Percentiles rank a stretch among this genome's conserved stretches.
Conservation (phyloP, 2,797 vertebrate species). For the Podarcis siculus region DNA sequence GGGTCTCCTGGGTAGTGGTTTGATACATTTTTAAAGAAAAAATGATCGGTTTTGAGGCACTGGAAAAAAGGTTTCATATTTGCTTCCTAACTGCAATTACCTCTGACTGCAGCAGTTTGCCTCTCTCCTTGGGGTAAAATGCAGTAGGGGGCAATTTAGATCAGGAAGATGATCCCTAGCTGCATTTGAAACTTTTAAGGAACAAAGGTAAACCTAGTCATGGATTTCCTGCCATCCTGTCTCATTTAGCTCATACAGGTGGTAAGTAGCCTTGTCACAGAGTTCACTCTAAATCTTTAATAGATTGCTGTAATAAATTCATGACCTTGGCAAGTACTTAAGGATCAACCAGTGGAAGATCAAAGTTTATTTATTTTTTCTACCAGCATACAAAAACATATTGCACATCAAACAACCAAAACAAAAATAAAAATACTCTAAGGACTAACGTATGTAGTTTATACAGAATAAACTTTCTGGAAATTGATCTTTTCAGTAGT, state of each 20-base stretch:
- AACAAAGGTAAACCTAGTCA: neutral
- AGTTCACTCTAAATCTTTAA: neutral
- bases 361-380: slow-evolving; percentile 99
- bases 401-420: slow-evolving; percentile 99
- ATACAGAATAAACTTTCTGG: slow-evolving; percentile 93
- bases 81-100: neutral
- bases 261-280: neutral
- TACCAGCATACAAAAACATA: slow-evolving; percentile 99
- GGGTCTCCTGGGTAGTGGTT: neutral
- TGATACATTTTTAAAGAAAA: neutral
- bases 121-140: neutral
- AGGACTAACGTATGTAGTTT: slow-evolving; percentile 91
- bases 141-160: neutral
- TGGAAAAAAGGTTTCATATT: neutral
- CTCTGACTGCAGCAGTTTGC: neutral
- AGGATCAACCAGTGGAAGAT: slow-evolving; percentile 89
- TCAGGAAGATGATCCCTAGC: neutral
- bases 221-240: neutral
- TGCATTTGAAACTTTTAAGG: neutral
- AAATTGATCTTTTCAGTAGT: slow-evolving; percentile 98
- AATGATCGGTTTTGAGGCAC: neutral
- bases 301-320: slow-evolving; percentile 53
- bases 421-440: slow-evolving; percentile 87
- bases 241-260: neutral
- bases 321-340: slow-evolving; percentile 65